These are phyloP conservation scores for Hydrotaea diabolus DNA, from an alignment of 2,888 invertebrate genomes.

Conservation along the genomic window DNA sequence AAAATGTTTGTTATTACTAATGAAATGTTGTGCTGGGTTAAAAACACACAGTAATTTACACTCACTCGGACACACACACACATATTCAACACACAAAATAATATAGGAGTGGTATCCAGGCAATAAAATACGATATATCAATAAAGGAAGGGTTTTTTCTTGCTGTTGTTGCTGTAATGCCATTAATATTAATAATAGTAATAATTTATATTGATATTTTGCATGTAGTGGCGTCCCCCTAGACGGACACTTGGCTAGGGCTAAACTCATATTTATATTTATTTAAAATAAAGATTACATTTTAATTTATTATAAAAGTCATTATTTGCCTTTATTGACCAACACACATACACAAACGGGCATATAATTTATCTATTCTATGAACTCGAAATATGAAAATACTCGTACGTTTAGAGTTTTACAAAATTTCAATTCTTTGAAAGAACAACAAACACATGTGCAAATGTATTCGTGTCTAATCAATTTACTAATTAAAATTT, in stretches of 20 bases:
- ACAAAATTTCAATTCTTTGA: not conserved
- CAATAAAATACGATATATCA: constrained; percentile 3
- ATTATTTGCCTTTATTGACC: constrained; percentile 13
- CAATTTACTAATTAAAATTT: constrained; percentile 43
- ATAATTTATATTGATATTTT: constrained; percentile 36
- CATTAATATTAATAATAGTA: constrained; percentile 39
- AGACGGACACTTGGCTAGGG: not conserved
- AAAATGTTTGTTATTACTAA: too few species aligned
- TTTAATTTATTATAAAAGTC: constrained; percentile 26
- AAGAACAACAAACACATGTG: too few species aligned
- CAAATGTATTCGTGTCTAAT: not conserved
- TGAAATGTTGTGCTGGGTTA: constrained; percentile 1
- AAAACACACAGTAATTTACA: not conserved
- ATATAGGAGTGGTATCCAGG: constrained; percentile 39
- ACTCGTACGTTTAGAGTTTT: not conserved
- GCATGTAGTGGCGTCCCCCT: not conserved
- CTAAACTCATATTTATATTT: not conserved
- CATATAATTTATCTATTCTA: constrained; percentile 9
- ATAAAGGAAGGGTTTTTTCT: constrained; percentile 28
- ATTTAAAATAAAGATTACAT: not conserved
- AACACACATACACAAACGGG: not conserved
- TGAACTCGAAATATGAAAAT: not conserved
- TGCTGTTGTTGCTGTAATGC: not conserved
- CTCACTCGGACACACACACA: not conserved
- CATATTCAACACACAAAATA: not conserved